Conservation (phyloP, 2,888 invertebrate genomes). For the Lepidochrysops patricia region DNA sequence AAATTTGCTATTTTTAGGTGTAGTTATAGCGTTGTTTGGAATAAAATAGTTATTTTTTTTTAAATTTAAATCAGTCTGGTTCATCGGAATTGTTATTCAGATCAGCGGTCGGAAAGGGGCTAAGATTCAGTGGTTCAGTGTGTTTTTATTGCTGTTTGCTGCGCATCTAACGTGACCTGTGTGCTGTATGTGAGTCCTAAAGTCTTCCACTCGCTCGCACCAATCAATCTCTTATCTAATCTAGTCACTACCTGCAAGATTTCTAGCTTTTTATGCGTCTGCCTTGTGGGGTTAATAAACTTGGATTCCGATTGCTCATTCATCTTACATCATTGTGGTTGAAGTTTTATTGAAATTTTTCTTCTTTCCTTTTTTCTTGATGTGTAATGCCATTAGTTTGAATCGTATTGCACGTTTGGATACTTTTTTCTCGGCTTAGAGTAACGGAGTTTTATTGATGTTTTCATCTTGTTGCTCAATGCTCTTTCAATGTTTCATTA, state of each 20-base stretch:
- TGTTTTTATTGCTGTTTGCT: constrained; percentile 54
- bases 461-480: neutral
- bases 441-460: neutral
- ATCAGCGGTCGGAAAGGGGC: constrained; percentile 38
- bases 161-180: constrained; percentile 52
- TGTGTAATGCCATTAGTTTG: constrained; percentile 40
- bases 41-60: constrained; percentile 12
- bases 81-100: constrained; percentile 41
- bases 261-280: constrained; percentile 71
- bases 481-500: neutral
- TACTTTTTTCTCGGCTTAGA: constrained; percentile 17
- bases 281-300: constrained; percentile 63
- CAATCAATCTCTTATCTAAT: constrained; percentile 70
- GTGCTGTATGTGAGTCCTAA: constrained; percentile 53
- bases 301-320: constrained; percentile 67
- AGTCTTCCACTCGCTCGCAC: constrained; percentile 60
- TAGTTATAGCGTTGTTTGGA: neutral
- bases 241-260: constrained; percentile 61
- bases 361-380: constrained; percentile 42
- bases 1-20: too few relatives aligned
- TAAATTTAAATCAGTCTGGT: constrained; percentile 32
- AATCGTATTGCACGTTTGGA: constrained; percentile 35
- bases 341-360: constrained; percentile 38
- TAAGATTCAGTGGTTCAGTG: constrained; percentile 41
- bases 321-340: constrained; percentile 70